Percentiles rank a stretch among this genome's conserved stretches.
Evolutionary conservation across 2,888 invertebrate genomes (phyloP).

Genomic region (Antheraea assamensis): DNA sequence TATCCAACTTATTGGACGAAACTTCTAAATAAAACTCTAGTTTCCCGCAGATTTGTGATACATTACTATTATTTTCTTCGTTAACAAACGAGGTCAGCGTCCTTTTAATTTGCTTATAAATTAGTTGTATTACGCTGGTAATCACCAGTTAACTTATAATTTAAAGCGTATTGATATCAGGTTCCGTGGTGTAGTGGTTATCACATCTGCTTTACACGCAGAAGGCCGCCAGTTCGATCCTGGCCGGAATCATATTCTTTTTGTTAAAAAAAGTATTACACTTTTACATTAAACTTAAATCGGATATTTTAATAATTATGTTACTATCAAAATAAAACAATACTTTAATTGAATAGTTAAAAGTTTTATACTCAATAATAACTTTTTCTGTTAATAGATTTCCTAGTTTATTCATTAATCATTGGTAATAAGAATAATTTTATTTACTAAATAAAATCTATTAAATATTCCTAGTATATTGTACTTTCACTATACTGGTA

Average conservation of each 20-base stretch:
- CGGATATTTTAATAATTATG: no score
- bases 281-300: background rate
- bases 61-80: background rate
- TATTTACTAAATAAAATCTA: no score
- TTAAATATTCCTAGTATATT: no score
- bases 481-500: background rate
- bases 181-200: conserved; percentile 91
- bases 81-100: background rate
- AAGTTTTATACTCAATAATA: no score
- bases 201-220: conserved; percentile 86
- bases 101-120: background rate
- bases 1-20: background rate
- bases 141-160: background rate
- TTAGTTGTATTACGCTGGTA: background rate
- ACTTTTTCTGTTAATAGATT: no score
- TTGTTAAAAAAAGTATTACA: conserved; percentile 1
- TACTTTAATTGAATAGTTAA: no score
- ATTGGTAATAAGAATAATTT: no score
- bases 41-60: background rate
- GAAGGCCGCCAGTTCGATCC: conserved; percentile 55
- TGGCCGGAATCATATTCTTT: conserved; percentile 47
- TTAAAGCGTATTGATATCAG: background rate
- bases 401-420: no score
- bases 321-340: no score
- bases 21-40: background rate